phyloP scores from a whole-genome alignment of 2,888 invertebrate genomes.

The Synergus itoensis region DNA sequence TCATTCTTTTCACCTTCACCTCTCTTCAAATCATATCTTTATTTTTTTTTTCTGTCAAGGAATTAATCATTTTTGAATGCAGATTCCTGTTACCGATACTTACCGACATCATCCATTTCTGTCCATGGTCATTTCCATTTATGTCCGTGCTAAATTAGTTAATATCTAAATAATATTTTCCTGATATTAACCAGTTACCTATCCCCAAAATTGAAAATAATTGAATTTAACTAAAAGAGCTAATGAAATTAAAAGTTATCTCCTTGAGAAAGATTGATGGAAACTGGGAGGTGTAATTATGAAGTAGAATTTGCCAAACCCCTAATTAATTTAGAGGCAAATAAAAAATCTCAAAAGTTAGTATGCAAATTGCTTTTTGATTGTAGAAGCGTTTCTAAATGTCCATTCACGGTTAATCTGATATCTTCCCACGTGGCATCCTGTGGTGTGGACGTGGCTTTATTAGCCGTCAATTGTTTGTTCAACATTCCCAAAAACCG shows the following conservation, averaged over 20 bases:
- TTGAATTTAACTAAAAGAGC: too few relatives aligned
- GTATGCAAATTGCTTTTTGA: conserved; percentile 56
- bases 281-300: background rate
- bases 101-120: too few relatives aligned
- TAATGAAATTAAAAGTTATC: background rate
- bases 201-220: too few relatives aligned
- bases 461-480: conserved; percentile 78
- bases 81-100: too few relatives aligned
- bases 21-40: conserved; percentile 56
- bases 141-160: too few relatives aligned
- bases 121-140: too few relatives aligned
- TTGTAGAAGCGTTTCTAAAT: conserved; percentile 51
- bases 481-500: conserved; percentile 77
- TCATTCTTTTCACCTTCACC: conserved; percentile 51
- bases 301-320: background rate
- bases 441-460: conserved; percentile 72
- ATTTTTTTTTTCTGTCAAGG: conserved; percentile 49
- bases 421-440: conserved; percentile 73
- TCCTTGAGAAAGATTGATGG: background rate
- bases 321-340: conserved; percentile 7
- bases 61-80: background rate
- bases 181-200: too few relatives aligned
- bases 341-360: conserved; percentile 22
- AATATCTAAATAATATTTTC: too few relatives aligned
- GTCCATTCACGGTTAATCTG: conserved; percentile 58